Percentiles rank a stretch among this genome's conserved stretches.
These are phyloP conservation scores for Catharus bicknelli DNA, from an alignment of 2,113 vertebrate genomes.

Conservation along the genomic window DNA sequence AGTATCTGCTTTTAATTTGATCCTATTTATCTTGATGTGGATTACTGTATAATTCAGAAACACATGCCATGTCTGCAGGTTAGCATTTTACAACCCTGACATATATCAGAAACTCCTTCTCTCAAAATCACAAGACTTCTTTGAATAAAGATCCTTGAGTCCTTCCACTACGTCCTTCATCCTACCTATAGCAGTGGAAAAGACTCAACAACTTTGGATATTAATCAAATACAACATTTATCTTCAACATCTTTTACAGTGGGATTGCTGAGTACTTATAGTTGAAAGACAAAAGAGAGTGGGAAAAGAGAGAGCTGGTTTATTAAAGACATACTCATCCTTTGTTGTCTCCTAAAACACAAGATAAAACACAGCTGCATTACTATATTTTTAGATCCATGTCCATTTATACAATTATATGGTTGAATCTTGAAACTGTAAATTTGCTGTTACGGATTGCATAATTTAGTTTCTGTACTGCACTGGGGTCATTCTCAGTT, in stretches of 20 bases:
- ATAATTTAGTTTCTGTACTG: neutral
- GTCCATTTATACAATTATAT: neutral
- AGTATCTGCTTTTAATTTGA: neutral
- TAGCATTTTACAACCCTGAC: neutral
- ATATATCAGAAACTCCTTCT: neutral
- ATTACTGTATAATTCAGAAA: neutral
- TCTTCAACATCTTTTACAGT: neutral
- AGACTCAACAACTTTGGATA: neutral
- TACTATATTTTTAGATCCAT: neutral
- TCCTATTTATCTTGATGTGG: neutral
- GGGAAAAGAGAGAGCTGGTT: neutral
- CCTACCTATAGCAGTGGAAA: neutral
- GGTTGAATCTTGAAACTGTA: neutral
- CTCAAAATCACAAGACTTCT: neutral
- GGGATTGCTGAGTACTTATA: neutral
- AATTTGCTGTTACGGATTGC: neutral
- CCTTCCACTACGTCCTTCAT: neutral
- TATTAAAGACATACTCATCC: neutral
- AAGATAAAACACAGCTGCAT: conserved; percentile 50
- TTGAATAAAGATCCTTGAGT: neutral
- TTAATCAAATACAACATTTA: neutral
- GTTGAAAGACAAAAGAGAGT: neutral
- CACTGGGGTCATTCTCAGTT: conserved; percentile 6
- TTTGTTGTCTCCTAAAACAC: conserved; percentile 28
- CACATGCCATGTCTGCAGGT: accelerated